Percentiles rank a stretch among this genome's conserved stretches.
phyloP scores from a whole-genome alignment of 1,140 invertebrate species.

The Drosophila sp. region DNA sequence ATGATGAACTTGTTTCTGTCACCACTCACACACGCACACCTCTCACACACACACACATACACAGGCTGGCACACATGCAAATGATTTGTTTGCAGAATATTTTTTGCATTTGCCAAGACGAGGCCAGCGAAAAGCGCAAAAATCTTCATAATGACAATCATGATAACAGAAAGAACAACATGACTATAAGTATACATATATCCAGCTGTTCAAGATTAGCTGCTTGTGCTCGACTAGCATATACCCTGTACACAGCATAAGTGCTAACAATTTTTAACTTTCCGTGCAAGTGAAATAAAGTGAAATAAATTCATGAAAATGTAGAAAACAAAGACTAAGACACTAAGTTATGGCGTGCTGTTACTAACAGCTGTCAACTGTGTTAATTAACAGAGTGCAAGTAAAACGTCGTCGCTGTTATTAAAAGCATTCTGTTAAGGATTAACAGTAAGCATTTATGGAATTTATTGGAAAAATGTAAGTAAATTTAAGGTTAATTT shows the following conservation, averaged over 20 bases:
- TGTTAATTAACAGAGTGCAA: too few species aligned
- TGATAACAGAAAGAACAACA: slow-evolving; percentile 27
- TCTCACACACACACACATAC: slow-evolving; percentile 1
- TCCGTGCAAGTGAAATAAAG: too few species aligned
- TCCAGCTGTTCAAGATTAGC: background rate
- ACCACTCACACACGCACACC: slow-evolving; percentile 18
- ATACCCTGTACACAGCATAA: too few species aligned
- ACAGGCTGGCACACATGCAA: slow-evolving; percentile 36
- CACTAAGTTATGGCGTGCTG: too few species aligned
- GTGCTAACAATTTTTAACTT: too few species aligned
- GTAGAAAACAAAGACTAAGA: too few species aligned
- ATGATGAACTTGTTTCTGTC: slow-evolving; percentile 63
- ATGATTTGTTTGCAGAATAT: slow-evolving; percentile 51
- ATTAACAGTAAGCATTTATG: background rate
- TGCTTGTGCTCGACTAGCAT: background rate
- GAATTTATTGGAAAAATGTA: background rate
- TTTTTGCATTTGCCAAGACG: slow-evolving; percentile 27
- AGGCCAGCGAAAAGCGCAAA: slow-evolving; percentile 19
- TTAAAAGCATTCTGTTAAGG: background rate
- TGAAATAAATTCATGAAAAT: too few species aligned
- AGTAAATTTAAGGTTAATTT: too few species aligned
- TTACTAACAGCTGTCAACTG: too few species aligned
- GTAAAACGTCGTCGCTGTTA: too few species aligned
- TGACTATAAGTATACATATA: background rate
- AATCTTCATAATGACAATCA: slow-evolving; percentile 62